Conservation (phyloP, 2,888 invertebrate species). For the Phyllotreta cruciferae region DNA sequence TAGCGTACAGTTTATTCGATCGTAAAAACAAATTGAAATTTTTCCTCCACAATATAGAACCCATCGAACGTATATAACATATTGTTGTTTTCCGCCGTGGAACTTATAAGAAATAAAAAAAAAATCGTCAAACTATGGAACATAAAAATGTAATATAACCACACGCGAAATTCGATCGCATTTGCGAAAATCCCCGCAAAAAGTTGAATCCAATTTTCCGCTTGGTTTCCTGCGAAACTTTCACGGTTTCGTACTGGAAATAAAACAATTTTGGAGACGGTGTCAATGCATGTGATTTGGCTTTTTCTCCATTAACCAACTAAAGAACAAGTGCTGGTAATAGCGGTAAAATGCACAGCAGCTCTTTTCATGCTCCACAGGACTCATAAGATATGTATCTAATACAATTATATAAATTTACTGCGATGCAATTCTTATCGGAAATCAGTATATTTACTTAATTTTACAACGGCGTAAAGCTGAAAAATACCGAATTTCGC, state of each 20-base stretch:
- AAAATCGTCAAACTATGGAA: constrained; percentile 34
- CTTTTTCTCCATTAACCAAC: constrained; percentile 24
- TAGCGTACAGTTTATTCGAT: constrained; percentile 26
- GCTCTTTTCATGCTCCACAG: no score
- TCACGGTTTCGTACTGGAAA: constrained; percentile 53
- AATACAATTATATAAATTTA: no score
- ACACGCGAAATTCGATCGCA: constrained; percentile 28
- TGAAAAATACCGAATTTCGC: no score
- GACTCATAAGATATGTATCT: no score
- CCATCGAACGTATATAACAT: constrained; percentile 31
- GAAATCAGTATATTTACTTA: no score
- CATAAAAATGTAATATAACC: constrained; percentile 35
- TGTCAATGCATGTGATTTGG: constrained; percentile 40
- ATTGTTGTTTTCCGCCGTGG: constrained; percentile 32
- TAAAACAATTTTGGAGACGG: constrained; percentile 57
- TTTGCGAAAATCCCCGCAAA: constrained; percentile 41
- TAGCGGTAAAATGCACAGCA: no score
- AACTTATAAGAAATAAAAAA: constrained; percentile 27
- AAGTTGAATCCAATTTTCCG: constrained; percentile 58
- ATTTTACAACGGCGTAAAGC: no score
- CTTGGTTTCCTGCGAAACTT: constrained; percentile 56
- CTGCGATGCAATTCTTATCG: no score
- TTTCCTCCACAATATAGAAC: constrained; percentile 31
- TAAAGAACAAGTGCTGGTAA: no score
- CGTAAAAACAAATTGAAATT: constrained; percentile 33